Evolutionary conservation across 1,140 invertebrate species (phyloP).

Genomic region (Papilio helenus): DNA sequence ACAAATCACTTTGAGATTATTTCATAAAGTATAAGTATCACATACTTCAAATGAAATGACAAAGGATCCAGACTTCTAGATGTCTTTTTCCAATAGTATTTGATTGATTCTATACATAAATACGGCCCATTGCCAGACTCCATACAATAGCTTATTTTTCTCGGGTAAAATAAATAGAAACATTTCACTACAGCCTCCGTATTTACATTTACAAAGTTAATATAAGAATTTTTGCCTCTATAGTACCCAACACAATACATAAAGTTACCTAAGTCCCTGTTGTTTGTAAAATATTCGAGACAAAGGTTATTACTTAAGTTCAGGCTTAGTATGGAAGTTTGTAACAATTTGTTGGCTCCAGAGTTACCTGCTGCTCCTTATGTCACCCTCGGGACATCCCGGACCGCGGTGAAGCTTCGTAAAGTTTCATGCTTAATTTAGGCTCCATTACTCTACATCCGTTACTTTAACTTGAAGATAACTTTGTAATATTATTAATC

Average conservation of each 20-base stretch:
- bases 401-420: constrained; percentile 29
- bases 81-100: too few species aligned
- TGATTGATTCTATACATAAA: too few species aligned
- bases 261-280: constrained; percentile 8
- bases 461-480: constrained; percentile 1
- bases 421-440: constrained; percentile 38
- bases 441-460: not conserved
- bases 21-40: too few species aligned
- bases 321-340: constrained; percentile 33
- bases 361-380: constrained; percentile 11
- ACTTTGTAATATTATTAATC: not conserved
- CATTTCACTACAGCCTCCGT: not conserved
- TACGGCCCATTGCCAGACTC: too few species aligned
- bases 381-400: constrained; percentile 28
- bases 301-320: constrained; percentile 39
- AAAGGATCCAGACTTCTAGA: too few species aligned
- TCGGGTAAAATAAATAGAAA: not conserved
- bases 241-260: not conserved
- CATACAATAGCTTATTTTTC: not conserved
- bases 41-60: too few species aligned
- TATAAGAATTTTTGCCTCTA: not conserved
- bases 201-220: too few species aligned
- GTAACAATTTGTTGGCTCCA: constrained; percentile 31
- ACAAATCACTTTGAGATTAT: too few species aligned
- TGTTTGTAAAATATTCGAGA: constrained; percentile 21